These are phyloP conservation scores for Caretta caretta DNA, from an alignment of 2,113 vertebrate genomes.

Conservation along the genomic window DNA sequence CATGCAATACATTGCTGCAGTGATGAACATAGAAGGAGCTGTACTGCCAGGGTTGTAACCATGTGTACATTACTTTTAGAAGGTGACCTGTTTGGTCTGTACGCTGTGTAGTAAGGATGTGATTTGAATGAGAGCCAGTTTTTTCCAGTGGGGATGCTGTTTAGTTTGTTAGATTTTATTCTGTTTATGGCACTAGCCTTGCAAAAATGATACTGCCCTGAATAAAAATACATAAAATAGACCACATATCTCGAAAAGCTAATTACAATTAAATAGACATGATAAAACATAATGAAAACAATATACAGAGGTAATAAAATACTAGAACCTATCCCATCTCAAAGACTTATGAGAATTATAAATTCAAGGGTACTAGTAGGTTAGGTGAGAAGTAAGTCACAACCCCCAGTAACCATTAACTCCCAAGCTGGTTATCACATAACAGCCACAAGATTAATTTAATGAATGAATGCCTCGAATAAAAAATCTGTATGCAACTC, in stretches of 20 bases:
- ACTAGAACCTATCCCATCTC: not conserved
- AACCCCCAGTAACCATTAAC: not conserved
- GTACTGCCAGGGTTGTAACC: not conserved
- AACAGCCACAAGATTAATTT: not conserved
- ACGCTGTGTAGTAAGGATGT: not conserved
- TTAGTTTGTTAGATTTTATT: conserved; percentile 18
- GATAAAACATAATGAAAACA: conserved; percentile 6
- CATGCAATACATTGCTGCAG: not conserved
- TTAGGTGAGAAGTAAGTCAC: conserved; percentile 16
- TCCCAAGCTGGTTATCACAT: not conserved
- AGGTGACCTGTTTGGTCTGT: not conserved
- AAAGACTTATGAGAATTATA: not conserved
- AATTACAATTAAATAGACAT: not conserved
- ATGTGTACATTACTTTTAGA: not conserved
- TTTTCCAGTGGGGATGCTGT: not conserved
- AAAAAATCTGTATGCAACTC: not conserved
- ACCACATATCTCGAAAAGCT: not conserved
- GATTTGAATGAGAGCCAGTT: not conserved
- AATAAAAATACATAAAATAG: not conserved
- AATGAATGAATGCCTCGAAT: not conserved
- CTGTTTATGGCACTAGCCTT: not conserved
- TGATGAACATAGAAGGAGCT: not conserved
- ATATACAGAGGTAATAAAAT: conserved; percentile 3
- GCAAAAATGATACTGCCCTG: not conserved
- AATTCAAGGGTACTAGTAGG: not conserved